Evolutionary conservation across 1,140 invertebrate species (phyloP).

Genomic region (Drosophila ficusphila): DNA sequence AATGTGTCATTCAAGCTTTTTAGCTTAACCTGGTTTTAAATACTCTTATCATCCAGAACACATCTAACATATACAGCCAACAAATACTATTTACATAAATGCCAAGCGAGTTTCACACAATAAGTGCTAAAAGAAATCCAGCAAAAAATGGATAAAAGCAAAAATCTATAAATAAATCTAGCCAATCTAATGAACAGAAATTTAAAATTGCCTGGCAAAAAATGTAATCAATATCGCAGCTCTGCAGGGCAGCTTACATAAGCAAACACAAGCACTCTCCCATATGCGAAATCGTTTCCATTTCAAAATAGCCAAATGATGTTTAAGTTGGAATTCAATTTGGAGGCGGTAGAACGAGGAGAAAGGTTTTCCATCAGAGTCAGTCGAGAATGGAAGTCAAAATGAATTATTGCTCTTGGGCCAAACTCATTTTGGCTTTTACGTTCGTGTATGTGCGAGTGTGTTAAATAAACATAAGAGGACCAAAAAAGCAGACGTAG

Average conservation of each 20-base stretch:
- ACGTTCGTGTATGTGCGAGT: background rate
- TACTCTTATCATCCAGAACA: too few relatives aligned
- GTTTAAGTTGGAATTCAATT: slow-evolving; percentile 67
- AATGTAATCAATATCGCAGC: slow-evolving; percentile 62
- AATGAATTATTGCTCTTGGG: slow-evolving; percentile 74
- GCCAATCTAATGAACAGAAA: slow-evolving; percentile 65
- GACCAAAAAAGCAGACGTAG: slow-evolving; percentile 1
- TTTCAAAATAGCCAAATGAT: slow-evolving; percentile 69
- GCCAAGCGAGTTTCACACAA: slow-evolving; percentile 23
- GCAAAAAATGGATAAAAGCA: background rate
- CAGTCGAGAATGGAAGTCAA: slow-evolving; percentile 38
- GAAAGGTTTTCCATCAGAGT: slow-evolving; percentile 67
- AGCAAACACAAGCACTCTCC: slow-evolving; percentile 22
- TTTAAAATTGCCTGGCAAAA: slow-evolving; percentile 31
- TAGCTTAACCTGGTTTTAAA: too few relatives aligned
- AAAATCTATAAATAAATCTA: slow-evolving; percentile 23
- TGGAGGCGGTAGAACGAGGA: slow-evolving; percentile 27
- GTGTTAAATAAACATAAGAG: slow-evolving; percentile 57
- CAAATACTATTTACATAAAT: background rate
- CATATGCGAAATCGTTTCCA: slow-evolving; percentile 37
- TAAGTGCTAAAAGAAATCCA: slow-evolving; percentile 13
- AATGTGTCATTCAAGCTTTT: too few relatives aligned
- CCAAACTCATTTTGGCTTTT: slow-evolving; percentile 44
- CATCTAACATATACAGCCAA: too few relatives aligned
- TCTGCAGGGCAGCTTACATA: slow-evolving; percentile 23